phyloP scores from a whole-genome alignment of 2,888 invertebrate species.

The Watsonalla binaria region DNA sequence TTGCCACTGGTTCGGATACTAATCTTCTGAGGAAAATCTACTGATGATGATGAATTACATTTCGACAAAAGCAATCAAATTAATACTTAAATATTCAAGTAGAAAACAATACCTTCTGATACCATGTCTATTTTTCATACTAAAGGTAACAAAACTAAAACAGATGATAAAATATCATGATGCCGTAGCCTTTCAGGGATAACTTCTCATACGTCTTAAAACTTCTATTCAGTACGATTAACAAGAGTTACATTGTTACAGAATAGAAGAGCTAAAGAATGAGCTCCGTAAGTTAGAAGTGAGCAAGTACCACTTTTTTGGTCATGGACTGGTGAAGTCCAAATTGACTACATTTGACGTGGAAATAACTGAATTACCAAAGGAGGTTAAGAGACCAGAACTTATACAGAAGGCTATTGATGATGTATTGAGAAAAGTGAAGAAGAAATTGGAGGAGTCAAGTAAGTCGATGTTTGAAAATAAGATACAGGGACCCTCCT shows the following conservation, averaged over 20 bases:
- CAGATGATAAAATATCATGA: no score
- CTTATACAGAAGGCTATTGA: slow-evolving; percentile 27
- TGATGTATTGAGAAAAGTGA: slow-evolving; percentile 25
- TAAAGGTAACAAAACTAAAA: no score
- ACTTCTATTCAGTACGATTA: neutral
- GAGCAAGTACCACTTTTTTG: slow-evolving; percentile 38
- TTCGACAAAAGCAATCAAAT: no score
- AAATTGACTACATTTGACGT: slow-evolving; percentile 39
- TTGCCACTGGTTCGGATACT: no score
- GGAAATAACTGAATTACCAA: slow-evolving; percentile 34
- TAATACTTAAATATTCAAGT: no score
- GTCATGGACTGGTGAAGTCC: slow-evolving; percentile 34
- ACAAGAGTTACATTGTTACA: slow-evolving; percentile 17
- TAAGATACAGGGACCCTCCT: no score
- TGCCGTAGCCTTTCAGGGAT: no score
- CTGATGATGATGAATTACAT: no score
- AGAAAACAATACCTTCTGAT: no score
- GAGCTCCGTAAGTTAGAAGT: slow-evolving; percentile 43
- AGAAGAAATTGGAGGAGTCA: slow-evolving; percentile 21
- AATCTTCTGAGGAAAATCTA: no score
- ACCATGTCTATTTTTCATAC: no score
- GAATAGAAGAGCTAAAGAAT: slow-evolving; percentile 53
- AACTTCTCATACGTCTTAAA: no score
- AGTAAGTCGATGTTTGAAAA: slow-evolving; percentile 6
- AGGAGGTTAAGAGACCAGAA: slow-evolving; percentile 26